Evolutionary conservation across 2,888 invertebrate genomes (phyloP).

Genomic region (Meghimatium bilineatum): DNA sequence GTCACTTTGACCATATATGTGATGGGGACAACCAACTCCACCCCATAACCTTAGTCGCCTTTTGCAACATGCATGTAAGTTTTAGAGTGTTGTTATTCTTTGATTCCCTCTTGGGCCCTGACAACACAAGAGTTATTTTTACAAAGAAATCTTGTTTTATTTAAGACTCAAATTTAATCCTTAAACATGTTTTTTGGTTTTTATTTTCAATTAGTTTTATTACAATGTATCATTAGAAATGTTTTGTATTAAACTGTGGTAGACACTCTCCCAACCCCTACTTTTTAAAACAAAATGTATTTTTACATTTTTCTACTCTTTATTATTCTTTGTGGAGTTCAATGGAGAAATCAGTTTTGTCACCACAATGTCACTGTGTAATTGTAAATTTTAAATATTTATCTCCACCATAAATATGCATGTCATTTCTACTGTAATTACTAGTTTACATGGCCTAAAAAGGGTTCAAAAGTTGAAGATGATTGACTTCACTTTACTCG

Average conservation of each 20-base stretch:
- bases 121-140: too few species aligned
- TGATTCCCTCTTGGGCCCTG: too few species aligned
- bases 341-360: not conserved
- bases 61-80: too few species aligned
- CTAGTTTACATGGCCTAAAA: too few species aligned
- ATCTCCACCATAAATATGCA: not conserved
- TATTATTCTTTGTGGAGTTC: not conserved
- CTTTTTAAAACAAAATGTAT: not conserved
- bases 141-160: too few species aligned
- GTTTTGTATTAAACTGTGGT: not conserved
- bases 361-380: not conserved
- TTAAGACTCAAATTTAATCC: too few species aligned
- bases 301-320: slow-evolving; percentile 4
- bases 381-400: not conserved
- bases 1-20: too few species aligned
- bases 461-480: too few species aligned
- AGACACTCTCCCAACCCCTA: not conserved
- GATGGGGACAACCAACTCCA: too few species aligned
- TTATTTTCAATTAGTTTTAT: not conserved
- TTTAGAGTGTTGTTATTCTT: too few species aligned
- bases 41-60: too few species aligned
- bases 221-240: not conserved
- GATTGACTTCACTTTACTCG: not conserved
- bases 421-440: not conserved
- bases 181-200: too few species aligned